Conservation (phyloP, 2,113 vertebrate genomes). For the Sphyrna mokarran region DNA sequence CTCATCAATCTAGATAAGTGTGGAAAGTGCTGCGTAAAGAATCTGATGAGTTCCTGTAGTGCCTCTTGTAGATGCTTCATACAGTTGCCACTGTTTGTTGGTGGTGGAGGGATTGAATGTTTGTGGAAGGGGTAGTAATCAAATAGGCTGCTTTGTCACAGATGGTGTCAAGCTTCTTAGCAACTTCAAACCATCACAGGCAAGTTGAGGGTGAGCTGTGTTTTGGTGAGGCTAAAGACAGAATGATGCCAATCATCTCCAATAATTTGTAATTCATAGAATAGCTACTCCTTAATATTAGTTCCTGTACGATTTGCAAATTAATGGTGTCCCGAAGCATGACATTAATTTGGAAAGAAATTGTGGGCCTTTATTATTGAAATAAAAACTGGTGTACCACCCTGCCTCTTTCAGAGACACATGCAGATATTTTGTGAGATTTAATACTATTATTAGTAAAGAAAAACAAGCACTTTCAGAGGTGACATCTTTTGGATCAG, state of each 20-base stretch:
- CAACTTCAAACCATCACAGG: background rate
- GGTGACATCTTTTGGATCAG: too few relatives aligned
- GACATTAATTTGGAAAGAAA: background rate
- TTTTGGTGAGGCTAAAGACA: background rate
- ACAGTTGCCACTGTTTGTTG: too few relatives aligned
- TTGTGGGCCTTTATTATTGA: background rate
- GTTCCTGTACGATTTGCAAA: background rate
- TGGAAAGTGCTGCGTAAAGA: too few relatives aligned
- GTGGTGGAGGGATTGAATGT: too few relatives aligned
- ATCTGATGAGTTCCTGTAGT: too few relatives aligned
- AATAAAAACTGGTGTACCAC: background rate
- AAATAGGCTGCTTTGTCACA: too few relatives aligned
- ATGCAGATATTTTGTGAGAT: background rate
- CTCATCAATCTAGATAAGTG: too few relatives aligned
- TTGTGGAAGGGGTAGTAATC: too few relatives aligned
- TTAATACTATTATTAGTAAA: background rate
- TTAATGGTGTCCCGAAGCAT: background rate
- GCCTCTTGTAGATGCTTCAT: too few relatives aligned
- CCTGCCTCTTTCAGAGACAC: background rate
- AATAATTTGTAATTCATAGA: background rate
- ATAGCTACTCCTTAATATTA: background rate
- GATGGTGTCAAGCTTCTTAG: background rate
- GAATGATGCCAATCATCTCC: background rate
- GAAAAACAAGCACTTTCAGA: background rate
- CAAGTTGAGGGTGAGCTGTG: background rate